These are phyloP conservation scores for Araneus ventricosus DNA, from an alignment of 1,140 invertebrate genomes.

Conservation along the genomic window DNA sequence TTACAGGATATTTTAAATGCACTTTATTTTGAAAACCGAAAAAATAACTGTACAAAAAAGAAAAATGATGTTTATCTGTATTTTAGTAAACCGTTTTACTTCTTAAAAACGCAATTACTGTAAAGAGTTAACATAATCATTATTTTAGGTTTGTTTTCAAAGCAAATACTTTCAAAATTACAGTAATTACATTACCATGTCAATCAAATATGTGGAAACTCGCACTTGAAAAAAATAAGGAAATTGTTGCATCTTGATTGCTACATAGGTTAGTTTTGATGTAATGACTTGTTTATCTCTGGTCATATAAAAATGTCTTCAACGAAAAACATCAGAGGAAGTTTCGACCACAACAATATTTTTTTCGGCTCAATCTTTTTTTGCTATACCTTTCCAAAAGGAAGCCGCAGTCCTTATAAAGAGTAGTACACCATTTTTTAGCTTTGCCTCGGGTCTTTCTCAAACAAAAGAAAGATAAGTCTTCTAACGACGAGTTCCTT, in stretches of 20 bases:
- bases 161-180: no score
- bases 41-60: no score
- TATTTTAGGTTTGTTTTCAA: no score
- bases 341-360: not conserved
- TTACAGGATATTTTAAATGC: no score
- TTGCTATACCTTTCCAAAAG: not conserved
- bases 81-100: no score
- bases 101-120: no score
- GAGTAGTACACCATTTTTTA: not conserved
- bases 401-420: not conserved
- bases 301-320: no score
- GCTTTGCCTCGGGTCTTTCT: not conserved
- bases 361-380: not conserved
- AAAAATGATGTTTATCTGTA: no score
- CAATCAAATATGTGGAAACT: not conserved
- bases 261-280: not conserved
- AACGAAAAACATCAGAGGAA: not conserved
- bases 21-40: no score
- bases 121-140: no score
- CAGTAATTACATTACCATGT: not conserved
- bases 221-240: not conserved
- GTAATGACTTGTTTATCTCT: not conserved
- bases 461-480: not conserved
- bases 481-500: not conserved
- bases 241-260: not conserved